Evolutionary conservation across 2,888 invertebrate genomes (phyloP).

Genomic region (Antheraea assamensis): DNA sequence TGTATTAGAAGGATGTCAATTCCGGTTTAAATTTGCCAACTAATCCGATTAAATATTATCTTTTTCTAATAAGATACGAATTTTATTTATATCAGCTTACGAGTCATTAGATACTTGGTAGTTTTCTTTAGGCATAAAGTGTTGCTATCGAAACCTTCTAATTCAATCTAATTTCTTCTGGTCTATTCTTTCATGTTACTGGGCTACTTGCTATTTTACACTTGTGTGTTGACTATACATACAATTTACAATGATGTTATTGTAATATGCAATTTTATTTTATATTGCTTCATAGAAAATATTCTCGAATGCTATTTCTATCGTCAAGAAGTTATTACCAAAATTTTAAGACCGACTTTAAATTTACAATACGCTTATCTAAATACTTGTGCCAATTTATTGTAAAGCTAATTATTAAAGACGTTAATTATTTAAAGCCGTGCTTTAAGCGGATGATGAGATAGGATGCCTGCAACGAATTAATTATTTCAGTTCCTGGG

Average conservation of each 20-base stretch:
- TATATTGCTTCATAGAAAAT: background rate
- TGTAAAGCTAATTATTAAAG: no score
- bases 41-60: slow-evolving; percentile 4
- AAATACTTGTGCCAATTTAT: no score
- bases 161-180: background rate
- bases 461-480: background rate
- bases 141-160: background rate
- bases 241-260: background rate
- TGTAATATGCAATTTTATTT: background rate
- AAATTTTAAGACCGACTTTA: background rate
- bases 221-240: no score
- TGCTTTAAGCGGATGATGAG: no score
- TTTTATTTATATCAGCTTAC: background rate
- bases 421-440: no score
- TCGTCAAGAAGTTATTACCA: background rate
- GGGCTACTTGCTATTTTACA: no score
- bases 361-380: background rate
- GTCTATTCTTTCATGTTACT: background rate
- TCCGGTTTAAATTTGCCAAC: background rate
- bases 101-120: background rate
- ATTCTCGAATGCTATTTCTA: background rate
- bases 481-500: slow-evolving; percentile 59
- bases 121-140: background rate
- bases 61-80: background rate
- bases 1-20: background rate